Base-by-base conservation (phyloP, 2,113 vertebrate genomes). In the Tyrannus savana region DNA sequence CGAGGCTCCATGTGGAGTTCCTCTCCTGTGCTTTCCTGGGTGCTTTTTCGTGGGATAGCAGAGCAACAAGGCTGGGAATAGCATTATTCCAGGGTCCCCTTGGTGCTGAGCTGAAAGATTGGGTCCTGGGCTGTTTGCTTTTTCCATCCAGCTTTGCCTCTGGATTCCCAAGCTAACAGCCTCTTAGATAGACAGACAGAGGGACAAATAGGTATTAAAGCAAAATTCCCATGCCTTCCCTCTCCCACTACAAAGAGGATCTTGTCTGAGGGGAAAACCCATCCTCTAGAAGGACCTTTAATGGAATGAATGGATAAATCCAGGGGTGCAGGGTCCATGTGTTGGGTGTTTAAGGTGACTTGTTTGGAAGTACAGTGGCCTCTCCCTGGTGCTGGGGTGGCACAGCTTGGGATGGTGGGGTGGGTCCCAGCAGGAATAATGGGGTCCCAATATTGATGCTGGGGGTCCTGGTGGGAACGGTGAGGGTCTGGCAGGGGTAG, bases 321-420 rank as follows among this genome's bases (percentile, higher is more conserved):
- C 19, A 14, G 39, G 15, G 52, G 62, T 85, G 77, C 93, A 84
- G 68, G 58, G 60, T 93, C 47, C 21, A 22, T 9, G 80, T 52
- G 19, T 73, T 59, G 89, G 97, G 93, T 93, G 87, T 91, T 95
- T 78, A 55, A 91, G 88, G 89, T 35, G 27, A 88, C 49, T 88
- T 64, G 14, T 39, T 77, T 79, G 87, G 77, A 93, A 90, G 69
- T 30, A 6, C 84, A 41, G 27, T 19, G 59, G 37, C 37, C 60
- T 41, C 62, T 64, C 62, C 39, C 28, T 6, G 8, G 30, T 22
- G 30, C 15, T 2, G 3, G 19, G 19, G 30, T 8, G 12, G 62
- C 41, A 31, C 13, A 28, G 41, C 28, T 31, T 28, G 28, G 50
- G 10, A 11, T 66, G 44, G 18, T 18, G 13, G 37, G 3, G 9